These are phyloP conservation scores for Byasa hedistus DNA, from an alignment of 2,888 invertebrate species.

Conservation along the genomic window DNA sequence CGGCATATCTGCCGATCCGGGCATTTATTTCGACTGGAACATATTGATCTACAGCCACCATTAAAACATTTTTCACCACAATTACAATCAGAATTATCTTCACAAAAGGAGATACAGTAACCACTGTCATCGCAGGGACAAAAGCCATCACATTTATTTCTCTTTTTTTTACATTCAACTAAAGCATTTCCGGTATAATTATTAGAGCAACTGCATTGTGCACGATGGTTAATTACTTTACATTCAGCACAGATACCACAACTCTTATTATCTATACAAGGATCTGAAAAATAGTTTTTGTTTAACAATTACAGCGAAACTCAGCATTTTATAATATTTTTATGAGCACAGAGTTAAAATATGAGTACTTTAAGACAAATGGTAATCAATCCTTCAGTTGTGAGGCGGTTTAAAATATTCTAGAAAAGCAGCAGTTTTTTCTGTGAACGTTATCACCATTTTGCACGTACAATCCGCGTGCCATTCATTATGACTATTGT, in stretches of 20 bases:
- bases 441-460: too few species aligned
- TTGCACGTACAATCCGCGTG: too few species aligned
- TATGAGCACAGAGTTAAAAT: too few species aligned
- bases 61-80: conserved; percentile 90
- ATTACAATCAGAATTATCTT: conserved; percentile 83
- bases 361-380: too few species aligned
- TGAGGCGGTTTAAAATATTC: too few species aligned
- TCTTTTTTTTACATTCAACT: conserved; percentile 86
- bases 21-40: conserved; percentile 85
- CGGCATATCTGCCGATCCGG: conserved; percentile 88
- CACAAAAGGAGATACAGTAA: conserved; percentile 87
- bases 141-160: conserved; percentile 85
- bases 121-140: conserved; percentile 91
- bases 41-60: conserved; percentile 86
- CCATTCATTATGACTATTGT: too few species aligned
- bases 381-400: too few species aligned
- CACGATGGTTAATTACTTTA: conserved; percentile 89
- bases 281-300: conserved; percentile 76
- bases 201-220: conserved; percentile 91
- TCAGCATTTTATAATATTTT: too few species aligned
- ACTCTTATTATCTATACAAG: conserved; percentile 85
- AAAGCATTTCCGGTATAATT: conserved; percentile 91
- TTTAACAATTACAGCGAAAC: not conserved
- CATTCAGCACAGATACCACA: conserved; percentile 93
- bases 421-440: too few species aligned